Evolutionary conservation across 2,797 vertebrate species (phyloP).

Genomic region (Characodon lateralis): DNA sequence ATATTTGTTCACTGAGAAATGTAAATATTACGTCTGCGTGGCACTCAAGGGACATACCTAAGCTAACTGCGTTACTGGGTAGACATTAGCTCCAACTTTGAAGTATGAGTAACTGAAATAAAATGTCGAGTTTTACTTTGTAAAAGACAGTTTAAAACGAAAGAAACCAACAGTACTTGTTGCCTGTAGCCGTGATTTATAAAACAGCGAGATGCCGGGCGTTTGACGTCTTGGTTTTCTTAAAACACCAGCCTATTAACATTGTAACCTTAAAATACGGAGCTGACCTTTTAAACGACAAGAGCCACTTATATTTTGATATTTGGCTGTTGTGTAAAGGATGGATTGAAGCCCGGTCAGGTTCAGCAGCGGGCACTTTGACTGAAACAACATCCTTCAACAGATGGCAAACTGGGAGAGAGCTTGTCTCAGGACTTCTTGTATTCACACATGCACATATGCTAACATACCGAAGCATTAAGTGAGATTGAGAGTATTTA

Average conservation of each 20-base stretch:
- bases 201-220: constrained; percentile 3
- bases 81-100: background rate
- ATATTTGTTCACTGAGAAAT: background rate
- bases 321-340: constrained; percentile 39
- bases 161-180: background rate
- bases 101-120: background rate
- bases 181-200: background rate
- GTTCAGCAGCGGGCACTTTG: constrained; percentile 45
- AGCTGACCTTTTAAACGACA: constrained; percentile 26
- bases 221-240: constrained; percentile 46
- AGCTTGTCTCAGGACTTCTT: constrained; percentile 4
- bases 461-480: constrained; percentile 8
- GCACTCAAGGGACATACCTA: background rate
- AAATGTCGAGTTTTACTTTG: background rate
- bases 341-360: constrained; percentile 45
- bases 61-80: background rate
- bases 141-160: background rate
- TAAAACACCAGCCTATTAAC: constrained; percentile 34
- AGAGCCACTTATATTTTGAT: constrained; percentile 58
- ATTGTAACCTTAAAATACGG: constrained; percentile 43
- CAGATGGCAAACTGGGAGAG: constrained; percentile 59
- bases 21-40: background rate
- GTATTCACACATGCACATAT: constrained; percentile 15
- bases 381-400: constrained; percentile 66
- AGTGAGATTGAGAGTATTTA: background rate